Evolutionary conservation across 2,888 invertebrate species (phyloP).

Genomic region (Beris morrisii): DNA sequence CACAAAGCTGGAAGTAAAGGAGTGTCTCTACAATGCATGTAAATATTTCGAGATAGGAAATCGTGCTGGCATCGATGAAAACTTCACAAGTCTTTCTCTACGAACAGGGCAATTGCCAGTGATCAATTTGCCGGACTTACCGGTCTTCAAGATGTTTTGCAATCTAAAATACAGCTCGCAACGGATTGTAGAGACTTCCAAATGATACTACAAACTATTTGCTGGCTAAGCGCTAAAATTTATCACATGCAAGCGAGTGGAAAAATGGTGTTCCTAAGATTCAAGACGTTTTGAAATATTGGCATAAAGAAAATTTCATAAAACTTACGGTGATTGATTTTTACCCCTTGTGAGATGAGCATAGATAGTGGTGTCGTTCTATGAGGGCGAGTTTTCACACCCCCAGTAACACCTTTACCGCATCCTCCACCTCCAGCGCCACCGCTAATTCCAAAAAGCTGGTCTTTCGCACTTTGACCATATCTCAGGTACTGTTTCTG

Average conservation of each 20-base stretch:
- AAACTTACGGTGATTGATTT: slow-evolving; percentile 75
- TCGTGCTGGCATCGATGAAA: too few relatives aligned
- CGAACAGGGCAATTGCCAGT: too few relatives aligned
- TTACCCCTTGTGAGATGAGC: slow-evolving; percentile 78
- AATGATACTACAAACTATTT: not conserved
- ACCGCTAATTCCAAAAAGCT: slow-evolving; percentile 65
- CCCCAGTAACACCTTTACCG: slow-evolving; percentile 28
- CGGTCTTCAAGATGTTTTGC: too few relatives aligned
- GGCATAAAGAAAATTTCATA: not conserved
- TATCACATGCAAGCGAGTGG: too few relatives aligned
- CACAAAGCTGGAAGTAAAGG: too few relatives aligned
- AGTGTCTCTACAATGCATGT: too few relatives aligned
- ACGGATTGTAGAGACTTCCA: not conserved
- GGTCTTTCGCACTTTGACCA: slow-evolving; percentile 71
- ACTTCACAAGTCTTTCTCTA: too few relatives aligned
- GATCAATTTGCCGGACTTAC: too few relatives aligned
- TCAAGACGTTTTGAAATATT: not conserved
- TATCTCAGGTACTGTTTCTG: slow-evolving; percentile 79
- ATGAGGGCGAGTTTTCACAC: slow-evolving; percentile 54
- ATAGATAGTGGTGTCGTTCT: slow-evolving; percentile 69
- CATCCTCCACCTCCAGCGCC: slow-evolving; percentile 43
- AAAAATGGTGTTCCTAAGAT: not conserved
- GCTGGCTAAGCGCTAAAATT: too few relatives aligned
- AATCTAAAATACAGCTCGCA: too few relatives aligned
- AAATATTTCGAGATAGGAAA: too few relatives aligned